A percentile compares a stretch with the other conserved stretches of the same genome.
Evolutionary conservation across 2,888 invertebrate genomes (phyloP).

Genomic region (Sarcophaga carnaria): DNA sequence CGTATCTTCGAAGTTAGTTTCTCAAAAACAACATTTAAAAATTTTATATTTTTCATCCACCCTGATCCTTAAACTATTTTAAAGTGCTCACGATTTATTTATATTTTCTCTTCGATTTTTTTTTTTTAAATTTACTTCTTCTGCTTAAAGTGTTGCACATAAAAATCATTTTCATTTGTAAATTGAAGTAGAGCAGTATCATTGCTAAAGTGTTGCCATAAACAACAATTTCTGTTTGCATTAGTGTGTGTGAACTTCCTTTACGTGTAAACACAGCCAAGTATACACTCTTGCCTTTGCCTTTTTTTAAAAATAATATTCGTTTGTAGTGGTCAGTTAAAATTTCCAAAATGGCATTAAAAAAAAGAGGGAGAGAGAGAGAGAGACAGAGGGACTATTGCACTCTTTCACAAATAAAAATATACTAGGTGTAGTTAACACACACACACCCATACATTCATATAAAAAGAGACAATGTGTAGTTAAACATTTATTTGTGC

Average conservation of each 20-base stretch:
- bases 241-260: not conserved
- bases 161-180: constrained; percentile 59
- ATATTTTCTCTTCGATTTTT: too few relatives aligned
- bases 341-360: constrained; percentile 35
- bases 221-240: too few relatives aligned
- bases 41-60: too few relatives aligned
- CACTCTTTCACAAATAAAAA: too few relatives aligned
- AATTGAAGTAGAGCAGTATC: constrained; percentile 45
- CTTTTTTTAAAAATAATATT: not conserved
- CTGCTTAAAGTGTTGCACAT: constrained; percentile 46
- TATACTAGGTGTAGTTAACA: not conserved
- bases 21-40: too few relatives aligned
- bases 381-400: too few relatives aligned
- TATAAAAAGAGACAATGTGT: not conserved
- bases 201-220: not conserved
- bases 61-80: too few relatives aligned
- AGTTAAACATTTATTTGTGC: not conserved
- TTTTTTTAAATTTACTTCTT: constrained; percentile 44
- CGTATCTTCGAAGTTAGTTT: too few relatives aligned
- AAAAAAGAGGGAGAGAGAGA: not conserved
- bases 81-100: too few relatives aligned
- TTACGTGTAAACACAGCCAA: constrained; percentile 9
- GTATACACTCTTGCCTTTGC: not conserved
- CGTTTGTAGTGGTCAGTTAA: constrained; percentile 64
- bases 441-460: too few relatives aligned